phyloP scores from a whole-genome alignment of 2,113 vertebrate species.

The Dinomys branickii region DNA sequence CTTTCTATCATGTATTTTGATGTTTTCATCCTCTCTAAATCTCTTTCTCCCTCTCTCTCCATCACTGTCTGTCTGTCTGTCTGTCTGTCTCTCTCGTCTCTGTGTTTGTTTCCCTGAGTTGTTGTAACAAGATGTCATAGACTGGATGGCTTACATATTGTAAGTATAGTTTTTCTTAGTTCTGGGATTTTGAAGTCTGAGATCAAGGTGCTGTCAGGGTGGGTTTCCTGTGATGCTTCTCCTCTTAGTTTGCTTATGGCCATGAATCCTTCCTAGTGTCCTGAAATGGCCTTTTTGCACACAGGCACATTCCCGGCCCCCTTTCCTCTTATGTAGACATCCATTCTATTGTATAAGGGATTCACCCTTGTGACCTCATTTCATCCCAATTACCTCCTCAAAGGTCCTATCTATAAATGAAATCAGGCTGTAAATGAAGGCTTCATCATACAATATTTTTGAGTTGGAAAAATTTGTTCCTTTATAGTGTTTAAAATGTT shows the following conservation, averaged over 20 bases:
- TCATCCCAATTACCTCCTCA: background rate
- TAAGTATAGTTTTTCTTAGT: background rate
- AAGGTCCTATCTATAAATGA: background rate
- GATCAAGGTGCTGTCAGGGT: rapidly evolving
- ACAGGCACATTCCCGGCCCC: background rate
- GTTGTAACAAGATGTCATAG: background rate
- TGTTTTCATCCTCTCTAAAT: too few species aligned
- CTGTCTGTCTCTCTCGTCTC: background rate
- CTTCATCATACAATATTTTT: background rate
- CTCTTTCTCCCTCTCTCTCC: background rate
- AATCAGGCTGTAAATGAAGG: background rate
- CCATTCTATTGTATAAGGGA: background rate
- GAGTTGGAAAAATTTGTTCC: background rate
- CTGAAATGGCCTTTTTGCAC: background rate
- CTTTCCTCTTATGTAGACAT: background rate
- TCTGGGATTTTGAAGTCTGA: background rate
- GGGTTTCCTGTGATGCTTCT: background rate
- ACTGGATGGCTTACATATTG: background rate
- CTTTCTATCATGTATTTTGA: background rate
- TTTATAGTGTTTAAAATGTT: background rate
- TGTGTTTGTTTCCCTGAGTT: background rate
- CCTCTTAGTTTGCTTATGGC: background rate
- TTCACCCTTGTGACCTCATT: background rate
- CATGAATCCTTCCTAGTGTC: background rate
- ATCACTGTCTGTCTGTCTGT: background rate